Evolutionary conservation across 2,113 vertebrate species (phyloP).

Genomic region (Phoxinus phoxinus): DNA sequence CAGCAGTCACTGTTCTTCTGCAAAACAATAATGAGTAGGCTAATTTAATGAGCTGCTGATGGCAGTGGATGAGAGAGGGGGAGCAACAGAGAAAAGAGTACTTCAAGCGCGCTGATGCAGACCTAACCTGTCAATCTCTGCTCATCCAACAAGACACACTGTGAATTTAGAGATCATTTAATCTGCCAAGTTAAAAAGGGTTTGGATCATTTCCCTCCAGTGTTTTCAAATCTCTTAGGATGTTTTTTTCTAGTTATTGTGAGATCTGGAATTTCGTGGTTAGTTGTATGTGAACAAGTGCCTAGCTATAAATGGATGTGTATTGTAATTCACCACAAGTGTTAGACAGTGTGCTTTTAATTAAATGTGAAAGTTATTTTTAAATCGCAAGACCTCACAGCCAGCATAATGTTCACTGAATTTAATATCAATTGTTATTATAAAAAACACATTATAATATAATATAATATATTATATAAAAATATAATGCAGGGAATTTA

Average conservation of each 20-base stretch:
- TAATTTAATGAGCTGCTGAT: constrained; percentile 20
- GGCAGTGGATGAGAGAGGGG: not conserved
- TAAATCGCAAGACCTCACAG: not conserved
- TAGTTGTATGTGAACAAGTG: not conserved
- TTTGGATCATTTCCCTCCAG: not conserved
- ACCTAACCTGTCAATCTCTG: constrained; percentile 5
- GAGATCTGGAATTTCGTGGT: not conserved
- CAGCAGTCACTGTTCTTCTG: not conserved
- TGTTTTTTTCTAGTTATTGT: not conserved
- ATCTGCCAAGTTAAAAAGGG: not conserved
- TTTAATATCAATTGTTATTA: too few relatives aligned
- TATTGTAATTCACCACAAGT: not conserved
- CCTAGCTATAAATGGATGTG: not conserved
- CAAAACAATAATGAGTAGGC: not conserved
- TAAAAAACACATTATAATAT: too few relatives aligned
- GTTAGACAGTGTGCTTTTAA: not conserved
- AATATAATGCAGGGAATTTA: not conserved
- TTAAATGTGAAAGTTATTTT: not conserved
- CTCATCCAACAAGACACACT: not conserved
- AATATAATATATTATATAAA: too few relatives aligned
- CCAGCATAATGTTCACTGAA: not conserved
- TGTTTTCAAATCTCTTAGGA: not conserved
- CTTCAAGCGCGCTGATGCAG: not conserved
- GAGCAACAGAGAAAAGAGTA: not conserved
- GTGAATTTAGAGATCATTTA: constrained; percentile 38